These are phyloP conservation scores for Trypoxylus dichotomus DNA, from an alignment of 1,140 invertebrate genomes.

Conservation along the genomic window DNA sequence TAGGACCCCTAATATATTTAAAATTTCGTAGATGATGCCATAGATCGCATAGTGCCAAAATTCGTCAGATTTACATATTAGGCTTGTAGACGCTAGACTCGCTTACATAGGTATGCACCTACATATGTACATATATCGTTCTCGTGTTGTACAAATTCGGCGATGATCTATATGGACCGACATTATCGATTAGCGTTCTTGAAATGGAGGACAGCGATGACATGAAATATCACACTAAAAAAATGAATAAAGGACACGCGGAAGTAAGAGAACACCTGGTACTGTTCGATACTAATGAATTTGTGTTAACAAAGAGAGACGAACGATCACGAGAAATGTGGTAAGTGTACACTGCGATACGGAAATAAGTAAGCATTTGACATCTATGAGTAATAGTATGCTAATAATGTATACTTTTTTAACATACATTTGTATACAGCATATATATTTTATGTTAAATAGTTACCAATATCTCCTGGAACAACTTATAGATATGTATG, in stretches of 20 bases:
- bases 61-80: neutral
- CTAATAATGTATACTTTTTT: too few species aligned
- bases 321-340: too few species aligned
- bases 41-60: neutral
- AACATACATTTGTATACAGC: too few species aligned
- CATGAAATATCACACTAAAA: neutral
- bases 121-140: neutral
- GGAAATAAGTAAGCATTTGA: too few species aligned
- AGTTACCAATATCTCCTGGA: too few species aligned
- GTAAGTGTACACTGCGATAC: too few species aligned
- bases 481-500: too few species aligned
- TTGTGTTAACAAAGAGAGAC: neutral
- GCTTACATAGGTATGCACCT: too few species aligned
- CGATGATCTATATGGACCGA: neutral
- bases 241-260: slow-evolving; percentile 1
- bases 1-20: too few species aligned
- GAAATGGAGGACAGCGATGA: neutral
- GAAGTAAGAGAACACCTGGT: neutral
- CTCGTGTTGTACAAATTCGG: neutral
- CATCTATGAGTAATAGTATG: too few species aligned
- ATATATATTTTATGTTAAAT: too few species aligned
- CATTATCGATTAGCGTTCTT: neutral
- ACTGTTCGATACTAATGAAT: neutral
- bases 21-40: neutral
- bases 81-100: neutral